Conservation (phyloP, 2,888 invertebrate genomes). For the Cerceris rybyensis region DNA sequence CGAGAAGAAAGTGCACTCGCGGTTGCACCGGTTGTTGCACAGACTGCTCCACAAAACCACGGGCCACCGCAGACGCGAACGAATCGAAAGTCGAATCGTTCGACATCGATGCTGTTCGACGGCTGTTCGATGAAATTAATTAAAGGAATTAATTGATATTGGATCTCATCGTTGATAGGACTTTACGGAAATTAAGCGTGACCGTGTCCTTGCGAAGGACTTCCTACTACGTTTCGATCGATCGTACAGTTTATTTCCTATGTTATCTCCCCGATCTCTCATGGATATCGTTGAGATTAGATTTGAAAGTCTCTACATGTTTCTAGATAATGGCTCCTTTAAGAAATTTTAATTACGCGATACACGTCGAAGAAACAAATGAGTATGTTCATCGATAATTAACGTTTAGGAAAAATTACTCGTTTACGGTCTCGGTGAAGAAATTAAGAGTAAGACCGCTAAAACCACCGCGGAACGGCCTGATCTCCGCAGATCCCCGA, state of each 20-base stretch:
- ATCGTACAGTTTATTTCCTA: neutral
- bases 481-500: constrained; percentile 8
- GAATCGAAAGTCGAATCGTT: constrained; percentile 62
- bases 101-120: constrained; percentile 26
- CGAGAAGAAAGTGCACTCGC: constrained; percentile 67
- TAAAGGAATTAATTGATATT: constrained; percentile 46
- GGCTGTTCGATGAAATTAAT: constrained; percentile 47
- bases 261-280: neutral
- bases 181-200: constrained; percentile 20
- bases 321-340: too few relatives aligned
- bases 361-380: neutral
- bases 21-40: constrained; percentile 67
- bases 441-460: neutral
- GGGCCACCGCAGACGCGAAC: constrained; percentile 57
- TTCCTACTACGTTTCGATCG: constrained; percentile 3
- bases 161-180: constrained; percentile 21
- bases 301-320: too few relatives aligned
- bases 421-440: neutral
- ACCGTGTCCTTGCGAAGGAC: neutral
- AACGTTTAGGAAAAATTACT: neutral
- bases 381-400: neutral
- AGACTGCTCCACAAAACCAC: constrained; percentile 67
- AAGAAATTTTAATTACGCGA: neutral
- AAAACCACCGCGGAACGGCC: neutral
- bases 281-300: neutral